These are phyloP conservation scores for Nibea coibor DNA, from an alignment of 2,113 vertebrate species.

Conservation along the genomic window DNA sequence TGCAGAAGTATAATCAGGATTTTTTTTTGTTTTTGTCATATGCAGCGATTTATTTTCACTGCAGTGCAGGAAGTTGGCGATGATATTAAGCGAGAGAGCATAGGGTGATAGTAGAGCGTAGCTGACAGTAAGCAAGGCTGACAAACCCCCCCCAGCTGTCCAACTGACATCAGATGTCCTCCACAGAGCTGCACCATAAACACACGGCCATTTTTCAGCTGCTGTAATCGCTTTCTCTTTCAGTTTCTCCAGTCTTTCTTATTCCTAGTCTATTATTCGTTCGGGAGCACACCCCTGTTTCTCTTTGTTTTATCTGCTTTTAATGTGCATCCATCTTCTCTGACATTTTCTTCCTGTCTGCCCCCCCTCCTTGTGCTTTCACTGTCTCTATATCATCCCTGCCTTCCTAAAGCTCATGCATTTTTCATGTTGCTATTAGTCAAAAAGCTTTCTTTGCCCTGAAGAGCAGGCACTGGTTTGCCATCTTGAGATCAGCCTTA, in stretches of 20 bases:
- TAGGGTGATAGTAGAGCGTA: not conserved
- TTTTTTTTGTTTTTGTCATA: not conserved
- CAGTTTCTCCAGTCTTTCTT: constrained; percentile 1
- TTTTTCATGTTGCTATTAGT: constrained; percentile 56
- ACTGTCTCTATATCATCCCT: not conserved
- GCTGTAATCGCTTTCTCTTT: constrained; percentile 9
- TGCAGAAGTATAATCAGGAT: constrained; percentile 12
- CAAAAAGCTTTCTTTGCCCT: constrained; percentile 38
- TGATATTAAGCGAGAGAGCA: constrained; percentile 2
- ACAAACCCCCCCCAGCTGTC: constrained; percentile 47
- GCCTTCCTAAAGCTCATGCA: constrained; percentile 49
- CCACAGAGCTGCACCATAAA: constrained; percentile 17
- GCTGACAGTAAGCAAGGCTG: constrained; percentile 47
- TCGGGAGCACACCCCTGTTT: not conserved
- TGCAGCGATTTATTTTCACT: constrained; percentile 27
- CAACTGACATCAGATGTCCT: constrained; percentile 43
- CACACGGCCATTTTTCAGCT: constrained; percentile 4
- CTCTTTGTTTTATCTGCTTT: constrained; percentile 4
- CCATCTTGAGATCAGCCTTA: not conserved
- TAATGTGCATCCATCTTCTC: constrained; percentile 43
- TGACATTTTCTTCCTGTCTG: constrained; percentile 6
- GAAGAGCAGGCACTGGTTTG: constrained; percentile 5
- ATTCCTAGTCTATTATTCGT: constrained; percentile 6
- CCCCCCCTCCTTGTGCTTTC: not conserved
- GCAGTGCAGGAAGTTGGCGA: constrained; percentile 2